Evolutionary conservation across 1,140 invertebrate species (phyloP).

Genomic region (Glossosoma conforme): DNA sequence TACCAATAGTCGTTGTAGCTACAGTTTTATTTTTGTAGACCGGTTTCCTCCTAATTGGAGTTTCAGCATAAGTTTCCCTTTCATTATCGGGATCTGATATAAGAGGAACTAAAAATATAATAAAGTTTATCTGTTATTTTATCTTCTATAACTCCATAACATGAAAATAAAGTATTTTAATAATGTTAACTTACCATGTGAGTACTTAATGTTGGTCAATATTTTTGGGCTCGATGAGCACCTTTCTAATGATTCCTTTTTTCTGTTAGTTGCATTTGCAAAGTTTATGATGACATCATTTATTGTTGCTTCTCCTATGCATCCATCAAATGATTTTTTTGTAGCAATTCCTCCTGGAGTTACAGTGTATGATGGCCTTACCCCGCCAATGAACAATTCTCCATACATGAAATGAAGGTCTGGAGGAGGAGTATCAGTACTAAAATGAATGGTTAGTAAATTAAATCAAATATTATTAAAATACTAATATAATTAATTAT

Average conservation of each 20-base stretch:
- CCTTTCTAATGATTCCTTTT: conserved; percentile 61
- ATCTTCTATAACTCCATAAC: too few relatives aligned
- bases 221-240: conserved; percentile 44
- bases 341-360: conserved; percentile 37
- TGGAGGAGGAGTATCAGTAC: conserved; percentile 51
- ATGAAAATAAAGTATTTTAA: too few relatives aligned
- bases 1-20: too few relatives aligned
- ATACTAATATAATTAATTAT: conserved; percentile 4
- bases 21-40: too few relatives aligned
- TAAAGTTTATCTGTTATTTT: too few relatives aligned
- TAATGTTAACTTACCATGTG: too few relatives aligned
- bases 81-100: too few relatives aligned
- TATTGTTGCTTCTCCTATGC: conserved; percentile 81
- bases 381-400: conserved; percentile 79
- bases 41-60: too few relatives aligned
- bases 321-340: conserved; percentile 68
- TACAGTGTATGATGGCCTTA: conserved; percentile 57
- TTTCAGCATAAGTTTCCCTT: too few relatives aligned
- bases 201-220: too few relatives aligned
- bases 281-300: conserved; percentile 84
- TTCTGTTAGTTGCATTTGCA: conserved; percentile 61
- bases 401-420: conserved; percentile 58
- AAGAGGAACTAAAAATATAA: too few relatives aligned
- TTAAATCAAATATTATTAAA: too few relatives aligned
- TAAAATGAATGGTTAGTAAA: conserved; percentile 37